phyloP scores from a whole-genome alignment of 2,888 invertebrate genomes.

The Cheilosia vernalis region DNA sequence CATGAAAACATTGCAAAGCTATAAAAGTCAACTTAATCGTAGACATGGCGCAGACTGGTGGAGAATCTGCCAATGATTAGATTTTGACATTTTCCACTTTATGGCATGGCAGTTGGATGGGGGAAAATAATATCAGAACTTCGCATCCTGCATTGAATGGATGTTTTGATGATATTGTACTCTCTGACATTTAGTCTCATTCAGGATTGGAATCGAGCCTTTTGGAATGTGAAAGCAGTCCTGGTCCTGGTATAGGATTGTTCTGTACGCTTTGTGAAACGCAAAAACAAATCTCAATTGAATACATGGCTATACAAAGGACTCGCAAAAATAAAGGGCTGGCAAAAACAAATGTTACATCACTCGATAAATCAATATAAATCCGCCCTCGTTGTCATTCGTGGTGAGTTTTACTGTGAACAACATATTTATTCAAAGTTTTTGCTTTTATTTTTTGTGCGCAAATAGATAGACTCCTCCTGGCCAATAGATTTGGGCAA shows the following conservation, averaged over 20 bases:
- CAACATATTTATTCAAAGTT: conserved; percentile 44
- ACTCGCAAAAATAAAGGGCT: conserved; percentile 1
- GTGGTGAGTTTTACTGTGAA: conserved; percentile 34
- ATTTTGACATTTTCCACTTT: conserved; percentile 50
- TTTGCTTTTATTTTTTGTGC: neutral
- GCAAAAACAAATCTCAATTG: conserved; percentile 5
- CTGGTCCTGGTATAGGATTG: neutral
- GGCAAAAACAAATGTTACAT: conserved; percentile 45
- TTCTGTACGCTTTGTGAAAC: neutral
- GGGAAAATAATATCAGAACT: neutral
- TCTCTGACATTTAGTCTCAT: conserved; percentile 44
- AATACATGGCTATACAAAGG: neutral
- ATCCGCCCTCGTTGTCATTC: conserved; percentile 9
- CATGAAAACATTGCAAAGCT: conserved; percentile 35
- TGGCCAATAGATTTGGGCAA: neutral
- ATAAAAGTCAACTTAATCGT: conserved; percentile 58
- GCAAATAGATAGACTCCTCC: neutral
- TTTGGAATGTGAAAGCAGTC: conserved; percentile 11
- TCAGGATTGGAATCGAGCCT: neutral
- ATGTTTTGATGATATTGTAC: conserved; percentile 45
- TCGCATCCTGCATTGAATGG: conserved; percentile 17
- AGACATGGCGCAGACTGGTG: conserved; percentile 37
- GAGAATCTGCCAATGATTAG: conserved; percentile 55
- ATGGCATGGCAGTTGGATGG: neutral
- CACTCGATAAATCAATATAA: conserved; percentile 48